phyloP scores from a whole-genome alignment of 2,888 invertebrate species.

The Troilus luridus region DNA sequence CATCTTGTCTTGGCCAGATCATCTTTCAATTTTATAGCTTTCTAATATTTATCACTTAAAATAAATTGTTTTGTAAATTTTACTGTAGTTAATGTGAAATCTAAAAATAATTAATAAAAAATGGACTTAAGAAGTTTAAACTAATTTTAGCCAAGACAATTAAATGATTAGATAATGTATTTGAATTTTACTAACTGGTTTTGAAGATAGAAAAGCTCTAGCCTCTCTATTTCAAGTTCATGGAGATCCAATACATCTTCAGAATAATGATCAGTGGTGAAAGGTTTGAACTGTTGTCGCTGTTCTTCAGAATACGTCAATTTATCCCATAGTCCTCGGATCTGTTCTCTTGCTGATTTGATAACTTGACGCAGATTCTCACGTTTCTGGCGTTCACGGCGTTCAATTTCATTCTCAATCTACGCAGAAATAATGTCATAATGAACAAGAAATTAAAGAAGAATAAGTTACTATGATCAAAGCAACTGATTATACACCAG shows the following conservation, averaged over 20 bases:
- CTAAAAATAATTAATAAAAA: background rate
- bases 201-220: slow-evolving; percentile 77
- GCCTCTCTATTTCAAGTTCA: slow-evolving; percentile 81
- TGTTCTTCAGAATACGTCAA: slow-evolving; percentile 79
- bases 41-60: no score
- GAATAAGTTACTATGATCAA: background rate
- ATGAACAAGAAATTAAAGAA: background rate
- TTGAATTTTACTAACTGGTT: slow-evolving; percentile 73
- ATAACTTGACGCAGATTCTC: slow-evolving; percentile 80
- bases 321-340: slow-evolving; percentile 82
- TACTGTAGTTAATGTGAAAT: no score
- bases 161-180: background rate
- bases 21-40: no score
- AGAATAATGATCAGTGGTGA: slow-evolving; percentile 78
- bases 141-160: background rate
- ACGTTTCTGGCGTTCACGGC: slow-evolving; percentile 82
- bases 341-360: slow-evolving; percentile 79
- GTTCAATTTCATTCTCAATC: slow-evolving; percentile 79
- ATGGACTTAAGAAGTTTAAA: background rate
- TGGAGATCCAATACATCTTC: slow-evolving; percentile 86
- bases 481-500: no score
- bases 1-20: no score
- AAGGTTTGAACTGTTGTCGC: slow-evolving; percentile 76
- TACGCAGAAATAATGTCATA: slow-evolving; percentile 65
- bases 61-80: no score